These are phyloP conservation scores for Malthinus flaveolus DNA, from an alignment of 2,888 invertebrate species.

Conservation along the genomic window DNA sequence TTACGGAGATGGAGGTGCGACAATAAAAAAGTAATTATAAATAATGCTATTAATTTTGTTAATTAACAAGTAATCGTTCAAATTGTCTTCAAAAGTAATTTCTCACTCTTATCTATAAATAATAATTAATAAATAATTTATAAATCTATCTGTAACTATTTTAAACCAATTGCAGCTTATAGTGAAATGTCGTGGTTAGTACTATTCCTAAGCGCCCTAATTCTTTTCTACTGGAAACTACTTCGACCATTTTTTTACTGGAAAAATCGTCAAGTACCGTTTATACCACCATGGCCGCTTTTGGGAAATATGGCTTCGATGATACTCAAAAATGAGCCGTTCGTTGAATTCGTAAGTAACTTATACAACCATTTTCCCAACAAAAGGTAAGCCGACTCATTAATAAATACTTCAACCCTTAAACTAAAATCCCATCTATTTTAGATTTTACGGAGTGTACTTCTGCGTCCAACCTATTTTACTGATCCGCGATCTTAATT, in stretches of 20 bases:
- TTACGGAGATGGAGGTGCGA: too few relatives aligned
- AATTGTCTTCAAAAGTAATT: too few relatives aligned
- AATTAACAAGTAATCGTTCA: too few relatives aligned
- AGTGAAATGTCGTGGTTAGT: too few relatives aligned
- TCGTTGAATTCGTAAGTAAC: background rate
- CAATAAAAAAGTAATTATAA: too few relatives aligned
- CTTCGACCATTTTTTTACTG: conserved; percentile 10
- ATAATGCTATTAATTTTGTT: too few relatives aligned
- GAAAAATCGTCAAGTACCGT: conserved; percentile 13
- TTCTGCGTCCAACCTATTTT: conserved; percentile 18
- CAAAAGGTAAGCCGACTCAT: background rate
- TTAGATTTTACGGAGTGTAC: conserved; percentile 21
- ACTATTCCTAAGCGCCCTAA: too few relatives aligned
- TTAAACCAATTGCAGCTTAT: too few relatives aligned
- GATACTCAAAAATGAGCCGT: conserved; percentile 4
- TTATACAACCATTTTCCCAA: conserved; percentile 6
- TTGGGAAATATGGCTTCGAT: conserved; percentile 15
- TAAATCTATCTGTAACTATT: too few relatives aligned
- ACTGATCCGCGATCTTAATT: conserved; percentile 3
- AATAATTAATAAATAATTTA: too few relatives aligned
- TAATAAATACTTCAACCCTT: background rate
- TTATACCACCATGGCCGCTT: conserved; percentile 21
- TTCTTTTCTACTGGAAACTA: background rate
- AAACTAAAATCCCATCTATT: too few relatives aligned
- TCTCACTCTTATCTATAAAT: too few relatives aligned